Evolutionary conservation across 2,888 invertebrate genomes (phyloP).

Genomic region (Osedax fenrisi): DNA sequence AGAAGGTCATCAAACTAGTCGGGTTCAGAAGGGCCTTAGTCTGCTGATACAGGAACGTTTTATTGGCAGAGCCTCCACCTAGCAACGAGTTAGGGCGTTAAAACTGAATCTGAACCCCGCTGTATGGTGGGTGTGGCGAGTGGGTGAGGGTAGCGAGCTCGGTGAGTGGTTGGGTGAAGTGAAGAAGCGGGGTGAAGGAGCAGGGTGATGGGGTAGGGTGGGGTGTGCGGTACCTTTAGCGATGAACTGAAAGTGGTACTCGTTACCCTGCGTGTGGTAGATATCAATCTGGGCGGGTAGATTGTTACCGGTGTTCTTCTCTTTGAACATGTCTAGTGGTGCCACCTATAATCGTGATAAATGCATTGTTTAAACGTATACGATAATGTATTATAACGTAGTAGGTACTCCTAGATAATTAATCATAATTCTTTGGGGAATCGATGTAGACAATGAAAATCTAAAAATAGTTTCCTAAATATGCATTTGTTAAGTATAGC

Average conservation of each 20-base stretch:
- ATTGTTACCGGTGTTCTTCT: conserved; percentile 50
- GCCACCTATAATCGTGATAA: conserved; percentile 48
- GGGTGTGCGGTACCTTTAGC: conserved; percentile 43
- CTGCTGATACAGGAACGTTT: conserved; percentile 50
- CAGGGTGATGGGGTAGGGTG: background rate
- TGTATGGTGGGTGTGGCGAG: no score
- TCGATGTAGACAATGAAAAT: no score
- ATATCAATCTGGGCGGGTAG: conserved; percentile 51
- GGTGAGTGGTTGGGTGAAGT: no score
- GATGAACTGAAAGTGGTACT: conserved; percentile 50
- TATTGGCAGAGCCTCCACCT: conserved; percentile 50
- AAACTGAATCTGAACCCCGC: conserved; percentile 30
- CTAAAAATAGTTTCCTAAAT: no score
- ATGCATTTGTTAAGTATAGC: no score
- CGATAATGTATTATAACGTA: no score
- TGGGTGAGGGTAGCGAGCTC: no score
- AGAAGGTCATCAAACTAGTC: conserved; percentile 46
- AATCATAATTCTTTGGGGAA: no score
- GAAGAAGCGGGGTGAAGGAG: no score
- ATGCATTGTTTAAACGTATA: no score
- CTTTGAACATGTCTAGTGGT: conserved; percentile 49
- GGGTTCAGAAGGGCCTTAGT: conserved; percentile 50
- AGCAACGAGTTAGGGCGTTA: background rate
- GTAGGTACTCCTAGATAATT: no score
- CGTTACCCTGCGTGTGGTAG: conserved; percentile 44